Conservation (phyloP, 2,888 invertebrate genomes). For the Ecliptopera silaceata region DNA sequence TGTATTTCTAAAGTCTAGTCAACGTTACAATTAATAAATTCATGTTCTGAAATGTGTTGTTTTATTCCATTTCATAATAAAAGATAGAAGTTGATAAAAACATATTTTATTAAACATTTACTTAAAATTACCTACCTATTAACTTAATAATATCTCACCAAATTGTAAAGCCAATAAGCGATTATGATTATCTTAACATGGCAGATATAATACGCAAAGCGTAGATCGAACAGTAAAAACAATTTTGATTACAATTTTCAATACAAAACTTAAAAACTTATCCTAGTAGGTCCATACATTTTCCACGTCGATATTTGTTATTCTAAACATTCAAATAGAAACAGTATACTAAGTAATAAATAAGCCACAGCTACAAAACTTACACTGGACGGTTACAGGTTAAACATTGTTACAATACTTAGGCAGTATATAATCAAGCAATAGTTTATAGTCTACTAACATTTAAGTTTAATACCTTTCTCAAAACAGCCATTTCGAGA, state of each 20-base stretch:
- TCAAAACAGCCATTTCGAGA: no score
- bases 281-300: constrained; percentile 12
- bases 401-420: not conserved
- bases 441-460: no score
- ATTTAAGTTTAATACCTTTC: no score
- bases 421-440: not conserved
- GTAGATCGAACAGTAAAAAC: not conserved
- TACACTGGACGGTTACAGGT: not conserved
- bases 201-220: not conserved
- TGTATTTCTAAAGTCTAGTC: constrained; percentile 20
- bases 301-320: constrained; percentile 10
- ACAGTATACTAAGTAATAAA: not conserved
- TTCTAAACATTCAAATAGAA: not conserved
- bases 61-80: not conserved
- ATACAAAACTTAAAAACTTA: constrained; percentile 21
- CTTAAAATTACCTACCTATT: no score
- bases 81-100: not conserved
- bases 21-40: constrained; percentile 11
- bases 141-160: not conserved
- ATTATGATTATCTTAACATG: not conserved
- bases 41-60: constrained; percentile 1
- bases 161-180: constrained; percentile 1
- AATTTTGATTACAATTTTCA: constrained; percentile 7
- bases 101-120: no score
- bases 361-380: constrained; percentile 8